A percentile compares a stretch with the other conserved stretches of the same genome.
These are phyloP conservation scores for Pipra filicauda DNA, from an alignment of 2,113 vertebrate species.

Conservation along the genomic window DNA sequence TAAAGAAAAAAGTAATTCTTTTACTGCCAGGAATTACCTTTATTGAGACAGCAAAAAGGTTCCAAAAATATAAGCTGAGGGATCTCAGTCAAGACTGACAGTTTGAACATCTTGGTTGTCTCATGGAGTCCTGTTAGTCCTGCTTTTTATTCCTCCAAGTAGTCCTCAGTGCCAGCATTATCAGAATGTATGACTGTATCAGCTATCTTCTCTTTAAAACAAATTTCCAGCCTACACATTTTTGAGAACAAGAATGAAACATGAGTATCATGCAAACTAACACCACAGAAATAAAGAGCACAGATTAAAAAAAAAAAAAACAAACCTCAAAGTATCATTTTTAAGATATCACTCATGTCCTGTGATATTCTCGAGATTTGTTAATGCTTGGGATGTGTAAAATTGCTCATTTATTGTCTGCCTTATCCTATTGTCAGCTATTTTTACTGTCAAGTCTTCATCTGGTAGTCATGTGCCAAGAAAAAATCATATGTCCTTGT, in stretches of 20 bases:
- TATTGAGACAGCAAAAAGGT: not conserved
- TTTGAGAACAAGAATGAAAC: not conserved
- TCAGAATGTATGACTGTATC: not conserved
- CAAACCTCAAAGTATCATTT: not conserved
- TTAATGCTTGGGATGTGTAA: not conserved
- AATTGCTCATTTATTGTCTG: not conserved
- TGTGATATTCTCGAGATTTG: not conserved
- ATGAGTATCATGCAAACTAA: not conserved
- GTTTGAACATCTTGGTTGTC: not conserved
- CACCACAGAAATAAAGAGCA: not conserved
- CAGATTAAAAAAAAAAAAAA: not conserved
- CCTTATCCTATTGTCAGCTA: not conserved
- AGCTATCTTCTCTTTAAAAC: not conserved
- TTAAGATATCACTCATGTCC: not conserved
- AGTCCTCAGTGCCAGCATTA: not conserved
- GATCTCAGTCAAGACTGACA: not conserved
- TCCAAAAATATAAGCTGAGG: not conserved
- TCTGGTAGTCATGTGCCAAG: not conserved
- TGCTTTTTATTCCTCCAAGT: not conserved
- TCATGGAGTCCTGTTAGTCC: not conserved
- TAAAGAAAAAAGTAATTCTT: not conserved
- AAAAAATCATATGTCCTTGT: not conserved
- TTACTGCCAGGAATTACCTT: not conserved
- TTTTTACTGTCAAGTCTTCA: not conserved
- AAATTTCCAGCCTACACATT: not conserved